Percentiles rank a stretch among this genome's conserved stretches.
These are phyloP conservation scores for Corydoras maculifer DNA, from an alignment of 2,113 vertebrate genomes.

Conservation along the genomic window DNA sequence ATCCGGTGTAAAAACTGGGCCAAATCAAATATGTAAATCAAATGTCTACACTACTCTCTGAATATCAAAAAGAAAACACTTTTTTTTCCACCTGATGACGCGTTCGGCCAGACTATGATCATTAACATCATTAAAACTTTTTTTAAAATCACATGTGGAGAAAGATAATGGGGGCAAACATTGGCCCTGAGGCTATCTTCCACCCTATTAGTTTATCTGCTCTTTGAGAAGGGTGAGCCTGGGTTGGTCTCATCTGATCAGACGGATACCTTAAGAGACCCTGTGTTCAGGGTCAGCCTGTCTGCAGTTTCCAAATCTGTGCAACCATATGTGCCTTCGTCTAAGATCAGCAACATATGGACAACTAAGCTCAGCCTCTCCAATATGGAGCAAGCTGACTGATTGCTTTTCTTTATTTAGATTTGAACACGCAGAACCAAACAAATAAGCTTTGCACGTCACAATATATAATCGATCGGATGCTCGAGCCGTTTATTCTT, in stretches of 20 bases:
- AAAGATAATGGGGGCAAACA: background rate
- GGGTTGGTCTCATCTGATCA: slow-evolving; percentile 1
- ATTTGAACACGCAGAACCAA: too few species aligned
- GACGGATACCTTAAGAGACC: slow-evolving; percentile 1
- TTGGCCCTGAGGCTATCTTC: background rate
- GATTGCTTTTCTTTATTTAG: background rate
- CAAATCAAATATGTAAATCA: too few species aligned
- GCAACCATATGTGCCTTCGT: background rate
- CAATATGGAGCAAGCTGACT: background rate
- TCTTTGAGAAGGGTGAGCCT: slow-evolving; percentile 3
- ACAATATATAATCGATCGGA: too few species aligned
- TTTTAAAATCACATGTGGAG: too few species aligned
- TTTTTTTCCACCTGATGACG: too few species aligned
- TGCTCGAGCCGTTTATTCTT: too few species aligned
- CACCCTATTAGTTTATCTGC: background rate
- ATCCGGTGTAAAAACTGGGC: too few species aligned
- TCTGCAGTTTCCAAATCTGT: slow-evolving; percentile 1
- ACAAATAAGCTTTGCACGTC: too few species aligned
- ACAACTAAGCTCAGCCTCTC: background rate
- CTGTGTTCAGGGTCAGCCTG: slow-evolving; percentile 5
- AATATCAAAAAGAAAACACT: too few species aligned
- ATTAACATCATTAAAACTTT: too few species aligned
- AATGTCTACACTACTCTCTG: too few species aligned
- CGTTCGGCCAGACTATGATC: too few species aligned
- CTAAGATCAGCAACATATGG: slow-evolving; percentile 1